Percentiles rank a stretch among this genome's conserved stretches.
phyloP scores from a whole-genome alignment of 2,113 vertebrate species.

The Gymnobelideus leadbeateri region DNA sequence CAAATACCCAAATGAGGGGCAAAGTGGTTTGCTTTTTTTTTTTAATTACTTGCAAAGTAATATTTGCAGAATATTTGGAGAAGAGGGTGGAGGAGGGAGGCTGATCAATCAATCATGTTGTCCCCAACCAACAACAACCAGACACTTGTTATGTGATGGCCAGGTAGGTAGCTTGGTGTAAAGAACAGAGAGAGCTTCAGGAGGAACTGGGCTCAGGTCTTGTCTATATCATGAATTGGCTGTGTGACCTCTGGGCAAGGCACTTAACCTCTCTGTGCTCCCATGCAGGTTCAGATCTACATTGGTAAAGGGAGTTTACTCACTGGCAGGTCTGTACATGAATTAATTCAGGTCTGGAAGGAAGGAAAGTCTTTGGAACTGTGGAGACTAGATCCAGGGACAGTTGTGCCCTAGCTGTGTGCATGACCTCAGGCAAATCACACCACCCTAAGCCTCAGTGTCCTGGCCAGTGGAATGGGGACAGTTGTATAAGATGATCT shows the following conservation, averaged over 20 bases:
- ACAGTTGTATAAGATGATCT: neutral
- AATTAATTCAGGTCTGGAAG: neutral
- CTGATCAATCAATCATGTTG: neutral
- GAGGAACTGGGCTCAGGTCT: neutral
- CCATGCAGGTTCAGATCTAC: neutral
- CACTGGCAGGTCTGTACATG: neutral
- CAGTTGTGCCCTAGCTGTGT: neutral
- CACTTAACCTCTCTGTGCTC: neutral
- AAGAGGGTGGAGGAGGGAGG: neutral
- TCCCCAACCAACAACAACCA: neutral
- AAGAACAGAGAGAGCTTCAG: neutral
- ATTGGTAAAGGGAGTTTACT: neutral
- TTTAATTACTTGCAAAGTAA: neutral
- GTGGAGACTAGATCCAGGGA: neutral
- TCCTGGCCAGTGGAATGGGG: neutral
- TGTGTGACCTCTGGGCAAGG: neutral
- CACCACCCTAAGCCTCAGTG: neutral
- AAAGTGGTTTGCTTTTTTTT: neutral
- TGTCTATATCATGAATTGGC: neutral
- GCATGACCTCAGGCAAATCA: neutral
- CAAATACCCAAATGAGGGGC: neutral
- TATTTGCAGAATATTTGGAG: neutral
- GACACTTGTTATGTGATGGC: neutral
- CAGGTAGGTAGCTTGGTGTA: neutral
- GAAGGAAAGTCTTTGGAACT: neutral